These are phyloP conservation scores for Drosophila lowei DNA, from an alignment of 1,140 invertebrate species.

Conservation along the genomic window DNA sequence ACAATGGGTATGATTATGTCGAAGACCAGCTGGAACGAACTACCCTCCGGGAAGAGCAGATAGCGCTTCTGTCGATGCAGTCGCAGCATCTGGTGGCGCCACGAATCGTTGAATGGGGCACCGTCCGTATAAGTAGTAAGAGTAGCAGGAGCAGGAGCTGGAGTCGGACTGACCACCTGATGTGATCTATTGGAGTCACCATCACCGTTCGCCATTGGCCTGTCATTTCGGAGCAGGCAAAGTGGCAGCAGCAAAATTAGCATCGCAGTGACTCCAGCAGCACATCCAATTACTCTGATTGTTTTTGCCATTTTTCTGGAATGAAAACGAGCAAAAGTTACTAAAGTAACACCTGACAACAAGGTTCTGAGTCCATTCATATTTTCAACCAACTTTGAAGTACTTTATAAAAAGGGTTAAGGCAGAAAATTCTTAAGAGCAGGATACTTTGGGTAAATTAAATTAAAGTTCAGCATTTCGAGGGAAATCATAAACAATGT, in stretches of 20 bases:
- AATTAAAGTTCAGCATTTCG: too few species aligned
- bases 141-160: not conserved
- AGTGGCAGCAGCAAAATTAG: conserved; percentile 40
- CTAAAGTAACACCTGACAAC: conserved; percentile 27
- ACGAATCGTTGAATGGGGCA: not conserved
- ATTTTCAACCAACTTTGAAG: not conserved
- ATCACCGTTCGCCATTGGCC: not conserved
- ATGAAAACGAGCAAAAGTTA: conserved; percentile 33
- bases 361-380: not conserved
- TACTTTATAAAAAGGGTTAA: too few species aligned
- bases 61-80: conserved; percentile 85
- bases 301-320: conserved; percentile 53
- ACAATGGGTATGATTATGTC: conserved; percentile 80
- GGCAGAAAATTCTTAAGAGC: too few species aligned
- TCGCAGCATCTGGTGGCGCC: conserved; percentile 49
- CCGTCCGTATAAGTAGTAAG: not conserved
- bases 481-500: too few species aligned
- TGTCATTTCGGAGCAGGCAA: conserved; percentile 17
- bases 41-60: conserved; percentile 90
- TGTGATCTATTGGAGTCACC: conserved; percentile 17
- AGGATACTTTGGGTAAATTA: too few species aligned
- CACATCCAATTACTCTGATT: conserved; percentile 68
- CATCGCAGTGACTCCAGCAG: conserved; percentile 28
- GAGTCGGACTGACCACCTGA: not conserved
- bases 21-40: conserved; percentile 87